phyloP scores from a whole-genome alignment of 2,888 invertebrate species.

The Drosophila testacea region DNA sequence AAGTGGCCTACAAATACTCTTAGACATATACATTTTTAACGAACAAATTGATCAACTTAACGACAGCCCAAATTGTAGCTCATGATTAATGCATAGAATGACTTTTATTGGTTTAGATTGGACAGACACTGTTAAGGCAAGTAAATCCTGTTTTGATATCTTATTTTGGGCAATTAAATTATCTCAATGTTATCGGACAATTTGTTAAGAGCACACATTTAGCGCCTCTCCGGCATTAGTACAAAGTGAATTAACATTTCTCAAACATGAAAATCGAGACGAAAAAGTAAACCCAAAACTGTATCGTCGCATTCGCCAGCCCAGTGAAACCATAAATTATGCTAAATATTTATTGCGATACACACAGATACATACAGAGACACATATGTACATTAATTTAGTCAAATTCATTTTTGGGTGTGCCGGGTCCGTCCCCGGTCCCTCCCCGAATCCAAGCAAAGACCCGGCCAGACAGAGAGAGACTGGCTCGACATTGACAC shows the following conservation, averaged over 20 bases:
- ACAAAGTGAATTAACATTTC: conserved; percentile 17
- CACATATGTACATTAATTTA: conserved; percentile 60
- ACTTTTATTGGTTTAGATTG: conserved; percentile 5
- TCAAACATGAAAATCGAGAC: conserved; percentile 25
- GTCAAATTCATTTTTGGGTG: conserved; percentile 72
- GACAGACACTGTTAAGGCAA: conserved; percentile 18
- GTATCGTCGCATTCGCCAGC: conserved; percentile 8
- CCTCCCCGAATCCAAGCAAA: background rate
- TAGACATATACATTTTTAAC: background rate
- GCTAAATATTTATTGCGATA: conserved; percentile 64
- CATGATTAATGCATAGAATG: conserved; percentile 10
- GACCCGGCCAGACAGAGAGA: conserved; percentile 19
- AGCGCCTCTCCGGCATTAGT: conserved; percentile 40
- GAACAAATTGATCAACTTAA: conserved; percentile 26
- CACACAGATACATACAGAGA: conserved; percentile 18
- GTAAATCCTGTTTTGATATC: conserved; percentile 57
- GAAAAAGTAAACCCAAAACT: conserved; percentile 32
- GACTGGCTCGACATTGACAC: conserved; percentile 72
- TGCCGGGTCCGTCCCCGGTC: conserved; percentile 40
- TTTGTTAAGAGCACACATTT: conserved; percentile 70
- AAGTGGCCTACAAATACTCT: conserved; percentile 19
- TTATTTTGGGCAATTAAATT: conserved; percentile 46
- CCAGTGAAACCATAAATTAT: conserved; percentile 71
- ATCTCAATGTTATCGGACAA: conserved; percentile 66
- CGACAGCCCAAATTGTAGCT: background rate